These are phyloP conservation scores for Sminthopsis crassicaudata DNA, from an alignment of 2,113 vertebrate species.

Conservation along the genomic window DNA sequence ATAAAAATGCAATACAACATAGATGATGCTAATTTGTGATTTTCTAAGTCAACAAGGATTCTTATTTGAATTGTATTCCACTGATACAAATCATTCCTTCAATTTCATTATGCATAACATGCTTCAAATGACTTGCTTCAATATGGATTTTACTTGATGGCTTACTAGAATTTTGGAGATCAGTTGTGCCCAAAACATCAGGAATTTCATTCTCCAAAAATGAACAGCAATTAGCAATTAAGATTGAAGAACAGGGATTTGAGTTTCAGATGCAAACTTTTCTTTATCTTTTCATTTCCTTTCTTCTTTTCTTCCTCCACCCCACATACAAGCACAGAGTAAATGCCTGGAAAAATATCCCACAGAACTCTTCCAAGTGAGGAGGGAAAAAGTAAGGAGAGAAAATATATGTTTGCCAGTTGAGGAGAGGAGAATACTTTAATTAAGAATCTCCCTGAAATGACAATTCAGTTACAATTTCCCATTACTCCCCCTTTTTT, in stretches of 20 bases:
- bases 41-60: neutral
- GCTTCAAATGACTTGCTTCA: neutral
- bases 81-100: neutral
- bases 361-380: neutral
- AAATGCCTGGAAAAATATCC: neutral
- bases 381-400: neutral
- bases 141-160: neutral
- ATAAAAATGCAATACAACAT: neutral
- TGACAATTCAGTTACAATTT: neutral
- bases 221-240: neutral
- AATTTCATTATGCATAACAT: neutral
- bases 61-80: neutral
- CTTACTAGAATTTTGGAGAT: neutral
- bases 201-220: neutral
- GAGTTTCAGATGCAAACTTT: neutral
- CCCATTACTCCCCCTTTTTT: neutral
- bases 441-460: neutral
- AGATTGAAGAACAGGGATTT: neutral
- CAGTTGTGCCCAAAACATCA: neutral
- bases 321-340: neutral
- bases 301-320: neutral
- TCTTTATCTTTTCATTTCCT: neutral
- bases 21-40: neutral
- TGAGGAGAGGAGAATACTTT: neutral
- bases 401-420: neutral